A percentile compares a stretch with the other conserved stretches of the same genome.
Conservation (phyloP, 2,888 invertebrate species). For the Tetranychus piercei region DNA sequence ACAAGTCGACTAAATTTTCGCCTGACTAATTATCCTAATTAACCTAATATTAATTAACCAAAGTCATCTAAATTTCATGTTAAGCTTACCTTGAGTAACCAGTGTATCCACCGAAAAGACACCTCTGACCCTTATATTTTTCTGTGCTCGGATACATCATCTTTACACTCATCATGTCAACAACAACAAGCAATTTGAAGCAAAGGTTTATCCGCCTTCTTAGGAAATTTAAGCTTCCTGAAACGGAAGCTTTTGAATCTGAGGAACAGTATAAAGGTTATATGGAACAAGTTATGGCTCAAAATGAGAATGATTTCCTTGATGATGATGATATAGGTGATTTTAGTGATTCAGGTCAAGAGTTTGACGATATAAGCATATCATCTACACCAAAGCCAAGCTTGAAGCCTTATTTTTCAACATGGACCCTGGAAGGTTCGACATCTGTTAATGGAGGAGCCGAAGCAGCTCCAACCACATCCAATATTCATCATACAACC, state of each 20-base stretch:
- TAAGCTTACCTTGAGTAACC: no score
- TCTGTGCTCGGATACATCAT: no score
- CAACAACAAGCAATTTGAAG: conserved; percentile 54
- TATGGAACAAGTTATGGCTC: conserved; percentile 33
- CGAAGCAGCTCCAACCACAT: background rate
- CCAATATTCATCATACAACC: background rate
- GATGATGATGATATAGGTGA: conserved; percentile 59
- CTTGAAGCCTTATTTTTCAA: conserved; percentile 81
- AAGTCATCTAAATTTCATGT: no score
- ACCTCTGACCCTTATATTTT: no score
- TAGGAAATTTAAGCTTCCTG: conserved; percentile 77
- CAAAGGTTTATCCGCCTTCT: conserved; percentile 87
- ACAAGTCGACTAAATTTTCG: no score
- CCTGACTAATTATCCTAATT: no score
- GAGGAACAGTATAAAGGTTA: conserved; percentile 28
- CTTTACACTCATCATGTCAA: background rate
- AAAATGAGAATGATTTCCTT: conserved; percentile 17
- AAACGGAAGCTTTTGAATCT: conserved; percentile 42
- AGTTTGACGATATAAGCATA: conserved; percentile 79
- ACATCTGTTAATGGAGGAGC: background rate
- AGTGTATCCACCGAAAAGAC: no score
- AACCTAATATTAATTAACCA: no score
- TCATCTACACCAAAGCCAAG: conserved; percentile 93
- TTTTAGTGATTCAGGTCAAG: conserved; percentile 77
- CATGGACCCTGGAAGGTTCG: conserved; percentile 39